Evolutionary conservation across 2,113 vertebrate genomes (phyloP), one percentile per base, ranked within the genome.

Genomic region (Colistium nudipinnis): DNA sequence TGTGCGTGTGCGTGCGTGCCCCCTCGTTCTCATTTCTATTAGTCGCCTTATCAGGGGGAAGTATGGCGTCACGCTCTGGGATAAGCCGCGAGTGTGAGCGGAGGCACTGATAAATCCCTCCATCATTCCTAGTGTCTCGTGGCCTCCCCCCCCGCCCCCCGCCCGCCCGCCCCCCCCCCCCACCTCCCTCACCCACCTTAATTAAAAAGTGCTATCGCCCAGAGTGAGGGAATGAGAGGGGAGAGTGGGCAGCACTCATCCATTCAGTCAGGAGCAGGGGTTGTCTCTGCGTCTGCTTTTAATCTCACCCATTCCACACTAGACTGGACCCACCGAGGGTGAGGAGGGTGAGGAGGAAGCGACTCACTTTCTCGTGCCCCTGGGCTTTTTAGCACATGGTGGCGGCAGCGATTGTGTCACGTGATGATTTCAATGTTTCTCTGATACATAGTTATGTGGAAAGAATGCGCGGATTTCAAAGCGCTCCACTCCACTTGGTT

Each of bases 151-250:
- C 4, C 49, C 59, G 63, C 55, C 47, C 49, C 48, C 68, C 60
- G 44, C 38, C 39, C 36, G 1, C 49, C 7, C 47, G 2, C 51
- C 36, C 57, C 20, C 3, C 28, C 54, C 49, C 24, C 6, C 27
- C 13, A 24, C 30, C 56, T 51, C 57, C 56, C 63, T 43, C 8
- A 43, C 69, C 64, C 85, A 88, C 88, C 88, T 91, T 91, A 91
- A 92, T 92, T 92, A 92, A 92, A 92, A 92, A 91, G 86, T 83
- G 91, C 89, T 90, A 89, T 92, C 86, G 87, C 87, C 88, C 87
- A 67, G 81, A 87, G 86, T 84, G 85, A 85, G 82, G 86, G 89
- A 90, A 89, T 83, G 82, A 71, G 83, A 84, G 79, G 57, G 74
- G 78, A 82, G 76, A 77, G 78, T 67, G 81, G 83, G 79, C 83